Evolutionary conservation across 2,888 invertebrate species (phyloP).

Genomic region (Hipparchia sbordonii): DNA sequence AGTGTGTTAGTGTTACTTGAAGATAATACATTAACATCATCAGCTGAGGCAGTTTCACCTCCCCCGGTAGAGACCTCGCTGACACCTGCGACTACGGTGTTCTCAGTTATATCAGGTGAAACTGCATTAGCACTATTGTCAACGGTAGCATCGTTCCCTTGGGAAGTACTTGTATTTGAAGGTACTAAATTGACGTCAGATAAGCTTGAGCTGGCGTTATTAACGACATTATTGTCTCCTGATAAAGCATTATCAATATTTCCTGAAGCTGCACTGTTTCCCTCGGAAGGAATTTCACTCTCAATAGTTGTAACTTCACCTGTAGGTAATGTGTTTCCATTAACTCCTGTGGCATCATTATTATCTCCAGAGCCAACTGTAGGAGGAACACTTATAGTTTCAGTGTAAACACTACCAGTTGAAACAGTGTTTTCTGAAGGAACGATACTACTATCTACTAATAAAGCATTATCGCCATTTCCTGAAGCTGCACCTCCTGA

Average conservation of each 20-base stretch:
- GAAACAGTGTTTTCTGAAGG: neutral
- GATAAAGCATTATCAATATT: neutral
- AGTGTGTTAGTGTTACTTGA: neutral
- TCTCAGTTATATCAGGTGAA: too few species aligned
- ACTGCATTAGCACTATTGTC: too few species aligned
- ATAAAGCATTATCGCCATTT: neutral
- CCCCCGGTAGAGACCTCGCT: too few species aligned
- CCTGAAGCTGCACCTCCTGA: neutral
- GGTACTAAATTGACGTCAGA: too few species aligned
- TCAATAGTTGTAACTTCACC: too few species aligned
- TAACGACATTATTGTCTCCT: neutral
- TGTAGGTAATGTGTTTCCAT: too few species aligned
- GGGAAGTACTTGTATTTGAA: too few species aligned
- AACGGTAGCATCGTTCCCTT: too few species aligned
- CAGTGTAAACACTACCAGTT: neutral
- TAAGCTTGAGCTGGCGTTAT: too few species aligned
- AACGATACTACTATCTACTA: neutral
- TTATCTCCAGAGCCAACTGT: neutral
- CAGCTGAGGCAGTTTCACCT: neutral
- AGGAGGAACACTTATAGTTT: too few species aligned
- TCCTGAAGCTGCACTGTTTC: neutral
- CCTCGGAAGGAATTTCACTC: neutral
- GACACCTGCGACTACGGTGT: too few species aligned
- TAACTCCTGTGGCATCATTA: too few species aligned
- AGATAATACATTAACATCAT: neutral